Evolutionary conservation across 2,113 vertebrate species (phyloP).

Genomic region (Asarcornis scutulata): DNA sequence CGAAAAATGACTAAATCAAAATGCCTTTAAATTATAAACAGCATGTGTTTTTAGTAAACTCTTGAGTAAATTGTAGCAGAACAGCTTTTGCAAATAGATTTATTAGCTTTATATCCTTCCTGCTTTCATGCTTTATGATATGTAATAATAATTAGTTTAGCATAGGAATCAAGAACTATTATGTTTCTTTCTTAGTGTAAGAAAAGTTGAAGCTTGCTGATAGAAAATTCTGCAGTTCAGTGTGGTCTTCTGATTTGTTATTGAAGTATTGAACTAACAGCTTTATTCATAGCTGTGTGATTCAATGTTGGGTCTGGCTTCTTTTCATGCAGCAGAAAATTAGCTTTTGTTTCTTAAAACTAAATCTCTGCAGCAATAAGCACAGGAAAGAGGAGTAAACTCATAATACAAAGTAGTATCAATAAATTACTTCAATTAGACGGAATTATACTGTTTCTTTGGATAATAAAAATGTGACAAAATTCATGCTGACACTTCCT

Average conservation of each 20-base stretch:
- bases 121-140: background rate
- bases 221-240: background rate
- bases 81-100: background rate
- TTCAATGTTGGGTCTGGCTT: rapidly evolving
- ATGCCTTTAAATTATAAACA: constrained; percentile 18
- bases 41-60: background rate
- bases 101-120: background rate
- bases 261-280: background rate
- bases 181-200: background rate
- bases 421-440: background rate
- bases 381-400: background rate
- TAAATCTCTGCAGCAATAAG: background rate
- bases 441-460: background rate
- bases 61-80: background rate
- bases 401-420: background rate
- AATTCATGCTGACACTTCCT: background rate
- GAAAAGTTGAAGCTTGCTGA: background rate
- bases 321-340: background rate
- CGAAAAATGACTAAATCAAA: background rate
- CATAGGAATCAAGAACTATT: background rate
- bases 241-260: background rate
- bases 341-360: background rate
- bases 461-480: background rate
- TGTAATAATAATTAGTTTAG: background rate
- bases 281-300: background rate